These are phyloP conservation scores for Erinaceus europaeus DNA, from an alignment of 2,113 vertebrate species.

Conservation along the genomic window DNA sequence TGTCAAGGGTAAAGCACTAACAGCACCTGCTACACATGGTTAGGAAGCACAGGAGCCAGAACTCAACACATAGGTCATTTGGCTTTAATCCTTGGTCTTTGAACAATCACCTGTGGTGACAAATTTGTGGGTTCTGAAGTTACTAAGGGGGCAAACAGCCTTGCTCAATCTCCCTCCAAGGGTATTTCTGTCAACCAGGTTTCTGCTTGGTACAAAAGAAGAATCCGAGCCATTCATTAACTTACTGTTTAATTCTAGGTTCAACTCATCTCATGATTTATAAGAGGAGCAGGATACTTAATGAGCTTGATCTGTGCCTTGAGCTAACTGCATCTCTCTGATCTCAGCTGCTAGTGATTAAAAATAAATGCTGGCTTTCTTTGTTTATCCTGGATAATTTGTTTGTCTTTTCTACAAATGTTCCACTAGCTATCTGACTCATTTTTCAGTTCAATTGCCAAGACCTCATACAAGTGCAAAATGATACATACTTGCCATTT, in stretches of 20 bases:
- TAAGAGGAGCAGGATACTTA: slow-evolving; percentile 37
- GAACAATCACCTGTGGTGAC: not conserved
- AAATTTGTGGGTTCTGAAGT: not conserved
- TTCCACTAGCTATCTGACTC: slow-evolving; percentile 43
- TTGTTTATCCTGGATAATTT: slow-evolving; percentile 68
- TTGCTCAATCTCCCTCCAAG: not conserved
- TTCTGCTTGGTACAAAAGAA: not conserved
- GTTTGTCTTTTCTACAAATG: slow-evolving; percentile 49
- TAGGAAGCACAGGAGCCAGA: not conserved
- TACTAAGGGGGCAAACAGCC: not conserved
- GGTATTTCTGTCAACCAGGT: not conserved
- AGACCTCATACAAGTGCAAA: slow-evolving; percentile 12
- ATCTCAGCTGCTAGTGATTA: slow-evolving; percentile 61
- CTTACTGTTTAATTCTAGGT: slow-evolving; percentile 43
- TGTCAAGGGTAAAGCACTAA: not conserved
- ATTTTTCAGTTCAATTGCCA: slow-evolving; percentile 38
- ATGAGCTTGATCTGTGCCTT: slow-evolving; percentile 63
- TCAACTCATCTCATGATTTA: slow-evolving; percentile 62
- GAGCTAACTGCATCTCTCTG: slow-evolving; percentile 42
- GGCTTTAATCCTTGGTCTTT: not conserved
- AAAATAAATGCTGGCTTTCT: slow-evolving; percentile 63
- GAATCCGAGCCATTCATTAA: not conserved
- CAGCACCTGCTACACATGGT: fast-evolving
- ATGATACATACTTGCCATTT: slow-evolving; percentile 30
- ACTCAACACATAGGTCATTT: not conserved